phyloP scores from a whole-genome alignment of 2,888 invertebrate species.

The Synanthedon tipuliformis region DNA sequence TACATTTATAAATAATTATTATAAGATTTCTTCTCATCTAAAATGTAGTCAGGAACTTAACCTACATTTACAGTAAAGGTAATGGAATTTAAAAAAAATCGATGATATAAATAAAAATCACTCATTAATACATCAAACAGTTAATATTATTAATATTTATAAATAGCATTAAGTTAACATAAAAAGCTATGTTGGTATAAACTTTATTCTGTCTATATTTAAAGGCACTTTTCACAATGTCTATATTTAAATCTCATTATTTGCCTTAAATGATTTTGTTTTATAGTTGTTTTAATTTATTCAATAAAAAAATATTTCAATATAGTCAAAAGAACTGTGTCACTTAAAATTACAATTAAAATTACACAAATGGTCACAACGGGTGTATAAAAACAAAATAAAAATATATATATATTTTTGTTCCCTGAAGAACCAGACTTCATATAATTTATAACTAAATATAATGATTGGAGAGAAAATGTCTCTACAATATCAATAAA shows the following conservation, averaged over 20 bases:
- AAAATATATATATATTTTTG: too few relatives aligned
- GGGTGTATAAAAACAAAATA: too few relatives aligned
- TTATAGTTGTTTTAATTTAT: background rate
- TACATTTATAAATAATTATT: too few relatives aligned
- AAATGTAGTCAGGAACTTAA: too few relatives aligned
- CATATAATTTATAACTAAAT: too few relatives aligned
- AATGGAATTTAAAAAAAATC: background rate
- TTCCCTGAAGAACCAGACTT: too few relatives aligned
- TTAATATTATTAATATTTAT: constrained; percentile 68
- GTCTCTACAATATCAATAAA: background rate
- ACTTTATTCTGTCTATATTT: constrained; percentile 65
- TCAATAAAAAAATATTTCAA: background rate
- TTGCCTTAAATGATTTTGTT: constrained; percentile 37
- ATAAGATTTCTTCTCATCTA: too few relatives aligned
- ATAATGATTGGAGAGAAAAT: too few relatives aligned
- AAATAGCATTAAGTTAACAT: constrained; percentile 69
- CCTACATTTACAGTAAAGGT: too few relatives aligned
- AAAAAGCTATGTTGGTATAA: constrained; percentile 70
- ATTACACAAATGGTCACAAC: too few relatives aligned
- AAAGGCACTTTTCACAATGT: constrained; percentile 70
- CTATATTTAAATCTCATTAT: constrained; percentile 45
- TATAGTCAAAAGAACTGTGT: background rate
- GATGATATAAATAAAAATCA: constrained; percentile 22
- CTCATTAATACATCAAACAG: constrained; percentile 59
- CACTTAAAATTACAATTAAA: background rate